Conservation (phyloP, 2,113 vertebrate species). For the Paratilapia polleni region DNA sequence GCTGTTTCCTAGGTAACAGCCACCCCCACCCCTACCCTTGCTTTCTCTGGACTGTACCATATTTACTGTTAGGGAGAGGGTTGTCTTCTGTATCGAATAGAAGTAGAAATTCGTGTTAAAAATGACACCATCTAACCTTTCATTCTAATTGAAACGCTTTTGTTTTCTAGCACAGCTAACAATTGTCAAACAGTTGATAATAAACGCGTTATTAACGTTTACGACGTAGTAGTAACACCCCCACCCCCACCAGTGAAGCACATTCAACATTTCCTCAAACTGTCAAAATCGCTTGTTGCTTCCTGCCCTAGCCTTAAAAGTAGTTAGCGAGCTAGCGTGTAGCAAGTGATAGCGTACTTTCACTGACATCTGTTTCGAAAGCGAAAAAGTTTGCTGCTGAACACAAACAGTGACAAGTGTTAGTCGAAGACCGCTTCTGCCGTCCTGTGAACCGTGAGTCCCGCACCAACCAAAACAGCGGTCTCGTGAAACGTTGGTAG, state of each 20-base stretch:
- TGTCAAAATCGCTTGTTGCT: constrained; percentile 85
- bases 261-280: constrained; percentile 69
- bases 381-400: constrained; percentile 41
- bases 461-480: constrained; percentile 7
- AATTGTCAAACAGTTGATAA: accelerated
- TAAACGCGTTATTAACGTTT: background rate
- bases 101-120: background rate
- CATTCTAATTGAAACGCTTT: accelerated
- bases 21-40: constrained; percentile 63
- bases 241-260: background rate
- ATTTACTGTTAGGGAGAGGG: constrained; percentile 20
- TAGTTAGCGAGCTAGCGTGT: constrained; percentile 73
- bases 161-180: accelerated
- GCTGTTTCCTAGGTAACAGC: constrained; percentile 83
- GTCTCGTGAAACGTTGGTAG: background rate
- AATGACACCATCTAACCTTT: accelerated
- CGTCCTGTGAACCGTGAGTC: constrained; percentile 10
- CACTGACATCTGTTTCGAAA: background rate
- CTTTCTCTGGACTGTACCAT: constrained; percentile 75
- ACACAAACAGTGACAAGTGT: background rate
- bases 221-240: background rate
- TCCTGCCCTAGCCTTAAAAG: constrained; percentile 75
- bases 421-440: background rate
- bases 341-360: constrained; percentile 3
- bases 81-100: background rate